Evolutionary conservation across 2,113 vertebrate genomes (phyloP).

Genomic region (Oplegnathus fasciatus): DNA sequence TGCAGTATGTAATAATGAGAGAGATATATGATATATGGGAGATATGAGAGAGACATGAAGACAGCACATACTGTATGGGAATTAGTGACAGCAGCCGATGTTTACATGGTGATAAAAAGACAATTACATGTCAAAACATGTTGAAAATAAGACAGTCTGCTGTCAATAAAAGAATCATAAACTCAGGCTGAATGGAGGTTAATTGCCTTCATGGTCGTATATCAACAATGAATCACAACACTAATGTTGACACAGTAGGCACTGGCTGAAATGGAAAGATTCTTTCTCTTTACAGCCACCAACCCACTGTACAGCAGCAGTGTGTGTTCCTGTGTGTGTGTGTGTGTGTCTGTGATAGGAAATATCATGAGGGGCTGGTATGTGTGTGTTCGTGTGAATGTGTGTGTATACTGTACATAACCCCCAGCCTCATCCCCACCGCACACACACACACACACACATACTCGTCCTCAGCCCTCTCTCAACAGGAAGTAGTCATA

Average conservation of each 20-base stretch:
- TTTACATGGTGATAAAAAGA: slow-evolving; percentile 16
- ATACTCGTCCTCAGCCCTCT: slow-evolving; percentile 16
- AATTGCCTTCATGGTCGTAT: neutral
- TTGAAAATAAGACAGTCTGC: neutral
- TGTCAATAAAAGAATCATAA: slow-evolving; percentile 19
- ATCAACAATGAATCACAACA: slow-evolving; percentile 16
- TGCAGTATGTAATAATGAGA: neutral
- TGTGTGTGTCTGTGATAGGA: neutral
- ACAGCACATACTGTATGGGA: neutral
- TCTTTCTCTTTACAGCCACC: neutral
- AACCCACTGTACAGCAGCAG: neutral
- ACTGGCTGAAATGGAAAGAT: neutral
- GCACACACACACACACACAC: slow-evolving; percentile 4
- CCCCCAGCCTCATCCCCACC: neutral
- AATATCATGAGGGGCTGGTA: neutral
- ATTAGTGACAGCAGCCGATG: neutral
- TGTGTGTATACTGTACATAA: neutral
- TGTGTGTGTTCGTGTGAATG: neutral
- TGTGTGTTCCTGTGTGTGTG: slow-evolving; percentile 3
- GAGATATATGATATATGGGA: no score
- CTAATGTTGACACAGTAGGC: slow-evolving; percentile 24
- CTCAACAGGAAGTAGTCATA: slow-evolving; percentile 68
- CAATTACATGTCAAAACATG: neutral
- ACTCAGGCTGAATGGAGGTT: neutral
- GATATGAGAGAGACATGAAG: neutral